These are phyloP conservation scores for Hippocampus abdominalis DNA, from an alignment of 2,113 vertebrate genomes.

Conservation along the genomic window DNA sequence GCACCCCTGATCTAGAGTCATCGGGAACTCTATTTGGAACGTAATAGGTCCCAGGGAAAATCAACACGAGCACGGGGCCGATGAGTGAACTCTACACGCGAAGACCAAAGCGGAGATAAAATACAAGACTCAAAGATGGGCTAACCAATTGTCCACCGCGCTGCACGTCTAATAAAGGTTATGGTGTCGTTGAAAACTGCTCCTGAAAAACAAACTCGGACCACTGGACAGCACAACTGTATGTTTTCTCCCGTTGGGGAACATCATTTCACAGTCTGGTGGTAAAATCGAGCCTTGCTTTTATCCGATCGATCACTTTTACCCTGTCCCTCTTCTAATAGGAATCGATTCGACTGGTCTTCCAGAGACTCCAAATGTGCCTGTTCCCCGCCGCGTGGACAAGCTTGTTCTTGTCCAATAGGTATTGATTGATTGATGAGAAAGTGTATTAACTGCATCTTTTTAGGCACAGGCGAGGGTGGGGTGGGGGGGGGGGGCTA, in stretches of 20 bases:
- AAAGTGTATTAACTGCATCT: slow-evolving; percentile 30
- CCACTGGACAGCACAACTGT: too few relatives aligned
- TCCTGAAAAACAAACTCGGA: not conserved
- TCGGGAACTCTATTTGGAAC: too few relatives aligned
- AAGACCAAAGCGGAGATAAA: too few relatives aligned
- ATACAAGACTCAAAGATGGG: too few relatives aligned
- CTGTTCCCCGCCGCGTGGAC: slow-evolving; percentile 2
- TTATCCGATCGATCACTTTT: slow-evolving; percentile 9
- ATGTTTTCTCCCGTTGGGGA: not conserved
- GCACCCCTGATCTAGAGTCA: too few relatives aligned
- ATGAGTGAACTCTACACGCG: too few relatives aligned
- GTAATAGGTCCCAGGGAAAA: too few relatives aligned
- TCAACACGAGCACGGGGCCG: too few relatives aligned
- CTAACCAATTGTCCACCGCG: too few relatives aligned
- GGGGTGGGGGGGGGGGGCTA: slow-evolving; percentile 23
- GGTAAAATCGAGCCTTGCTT: not conserved
- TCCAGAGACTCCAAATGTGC: not conserved
- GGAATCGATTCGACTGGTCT: slow-evolving; percentile 19
- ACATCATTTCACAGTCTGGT: not conserved
- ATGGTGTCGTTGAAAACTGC: not conserved
- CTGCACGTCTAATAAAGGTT: too few relatives aligned
- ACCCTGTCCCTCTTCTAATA: slow-evolving; percentile 11
- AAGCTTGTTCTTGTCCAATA: not conserved
- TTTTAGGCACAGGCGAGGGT: not conserved
- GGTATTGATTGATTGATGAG: slow-evolving; percentile 39